Percentiles rank a stretch among this genome's conserved stretches.
Conservation (phyloP, 2,113 vertebrate genomes). For the Gopherus flavomarginatus region DNA sequence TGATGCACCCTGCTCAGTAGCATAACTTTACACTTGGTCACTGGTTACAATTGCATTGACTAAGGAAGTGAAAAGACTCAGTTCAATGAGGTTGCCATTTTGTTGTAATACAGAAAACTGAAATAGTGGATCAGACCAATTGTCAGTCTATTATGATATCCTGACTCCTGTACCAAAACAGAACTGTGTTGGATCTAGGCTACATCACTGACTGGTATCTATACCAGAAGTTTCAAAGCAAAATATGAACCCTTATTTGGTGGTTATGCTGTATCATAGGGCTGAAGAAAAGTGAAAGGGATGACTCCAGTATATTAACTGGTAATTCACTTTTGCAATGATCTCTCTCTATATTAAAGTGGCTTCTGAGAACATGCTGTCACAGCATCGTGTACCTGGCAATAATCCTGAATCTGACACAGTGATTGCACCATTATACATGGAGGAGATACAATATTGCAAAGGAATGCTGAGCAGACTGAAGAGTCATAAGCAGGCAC, state of each 20-base stretch:
- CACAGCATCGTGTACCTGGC: neutral
- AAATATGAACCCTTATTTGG: neutral
- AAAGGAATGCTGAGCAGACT: neutral
- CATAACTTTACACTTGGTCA: neutral
- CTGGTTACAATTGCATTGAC: neutral
- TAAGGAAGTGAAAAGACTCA: neutral
- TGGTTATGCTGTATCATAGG: neutral
- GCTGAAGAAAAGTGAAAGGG: neutral
- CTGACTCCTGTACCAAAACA: neutral
- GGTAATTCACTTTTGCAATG: neutral
- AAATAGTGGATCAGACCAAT: neutral
- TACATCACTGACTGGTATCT: neutral
- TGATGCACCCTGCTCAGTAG: neutral
- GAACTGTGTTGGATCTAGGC: neutral
- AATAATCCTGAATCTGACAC: neutral
- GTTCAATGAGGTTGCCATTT: too few species aligned
- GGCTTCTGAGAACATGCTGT: neutral
- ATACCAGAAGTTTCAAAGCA: neutral
- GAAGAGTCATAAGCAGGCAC: neutral
- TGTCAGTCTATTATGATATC: neutral
- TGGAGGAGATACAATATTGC: neutral
- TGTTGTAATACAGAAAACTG: neutral
- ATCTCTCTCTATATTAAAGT: neutral
- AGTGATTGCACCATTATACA: neutral
- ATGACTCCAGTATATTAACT: neutral